These are phyloP conservation scores for Leptopilina drosophilae DNA, from an alignment of 2,888 invertebrate genomes.

Conservation along the genomic window DNA sequence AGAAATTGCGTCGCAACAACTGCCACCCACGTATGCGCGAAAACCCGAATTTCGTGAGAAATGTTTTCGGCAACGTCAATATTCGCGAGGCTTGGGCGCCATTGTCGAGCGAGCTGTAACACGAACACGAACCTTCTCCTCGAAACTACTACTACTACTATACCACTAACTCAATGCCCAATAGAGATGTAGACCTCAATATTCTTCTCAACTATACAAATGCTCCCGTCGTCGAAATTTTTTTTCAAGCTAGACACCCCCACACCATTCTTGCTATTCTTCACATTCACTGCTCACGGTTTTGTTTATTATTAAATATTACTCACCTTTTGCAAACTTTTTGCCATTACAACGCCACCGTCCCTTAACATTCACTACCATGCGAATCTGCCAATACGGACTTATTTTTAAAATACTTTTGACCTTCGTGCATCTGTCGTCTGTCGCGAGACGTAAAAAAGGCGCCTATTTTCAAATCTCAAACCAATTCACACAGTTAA, in stretches of 20 bases:
- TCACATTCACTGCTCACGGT: constrained; percentile 19
- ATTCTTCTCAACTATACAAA: background rate
- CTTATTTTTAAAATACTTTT: constrained; percentile 77
- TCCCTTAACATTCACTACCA: constrained; percentile 87
- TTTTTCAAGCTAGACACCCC: constrained; percentile 15
- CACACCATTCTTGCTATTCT: constrained; percentile 5
- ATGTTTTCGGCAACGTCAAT: constrained; percentile 73
- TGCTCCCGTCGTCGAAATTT: background rate
- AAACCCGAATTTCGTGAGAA: constrained; percentile 24
- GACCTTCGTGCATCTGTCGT: constrained; percentile 76
- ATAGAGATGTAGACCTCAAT: constrained; percentile 39
- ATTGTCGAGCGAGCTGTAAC: constrained; percentile 69
- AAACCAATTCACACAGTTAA: too few species aligned
- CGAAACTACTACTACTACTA: constrained; percentile 60
- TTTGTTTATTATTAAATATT: constrained; percentile 51
- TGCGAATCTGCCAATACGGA: constrained; percentile 76
- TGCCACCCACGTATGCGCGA: constrained; percentile 66
- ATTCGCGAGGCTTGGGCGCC: constrained; percentile 74
- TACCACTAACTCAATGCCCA: constrained; percentile 61
- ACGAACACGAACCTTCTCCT: constrained; percentile 65
- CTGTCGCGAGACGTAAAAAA: constrained; percentile 66
- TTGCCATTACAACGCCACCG: constrained; percentile 89
- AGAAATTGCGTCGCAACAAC: constrained; percentile 70
- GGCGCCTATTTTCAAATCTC: constrained; percentile 71
- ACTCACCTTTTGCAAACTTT: constrained; percentile 88